Evolutionary conservation across 2,113 vertebrate genomes (phyloP), one percentile per base, ranked within the genome.

Genomic region (Geothlypis trichas): DNA sequence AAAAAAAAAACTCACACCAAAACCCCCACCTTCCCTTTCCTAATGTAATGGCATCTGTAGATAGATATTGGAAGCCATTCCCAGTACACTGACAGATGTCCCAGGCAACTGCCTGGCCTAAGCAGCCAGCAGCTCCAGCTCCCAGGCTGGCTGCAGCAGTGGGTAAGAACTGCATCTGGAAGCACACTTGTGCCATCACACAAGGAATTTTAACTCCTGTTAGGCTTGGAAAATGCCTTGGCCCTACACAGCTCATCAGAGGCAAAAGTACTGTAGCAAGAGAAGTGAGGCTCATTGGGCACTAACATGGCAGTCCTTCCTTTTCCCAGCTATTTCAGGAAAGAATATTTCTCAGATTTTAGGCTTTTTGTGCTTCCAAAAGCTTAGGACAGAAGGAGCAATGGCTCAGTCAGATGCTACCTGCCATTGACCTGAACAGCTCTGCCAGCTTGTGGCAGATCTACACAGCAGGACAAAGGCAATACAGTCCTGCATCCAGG

Each of bases 401-500:
- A 71, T 8, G 37, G n/a, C 19, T 85, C 58, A 68, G 49, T 39
- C 30, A 82, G 71, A 61, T 57, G 27, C 57, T 63, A 55, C 30
- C 42, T 63, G 57, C 22, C n/a, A 35, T 51, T 77, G 78, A 39
- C 33, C 47, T 18, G 11, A n/a, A n/a, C 19, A 75, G 65, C 41
- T 88, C 51, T 88, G 49, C 49, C 86, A 80, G 67, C n/a, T 13
- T 15, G 4, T 12, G 21, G 27, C 11, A 44, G 27, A 58, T 42
- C 11, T 57, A 42, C 33, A 16, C 47, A 78, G 54, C 21, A 65
- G 49, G 63, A 77, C 49, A 18, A 57, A 84, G 51, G 46, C 1
- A 2, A 42, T 12, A n/a, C 15, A 37, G 55, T 7, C 2, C 1
- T 2, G 6, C 28, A 59, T 2, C 19, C 44, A 42, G n/a, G 35